Base-by-base conservation (phyloP, 2,113 vertebrate species). In the Lophotis ruficrista region DNA sequence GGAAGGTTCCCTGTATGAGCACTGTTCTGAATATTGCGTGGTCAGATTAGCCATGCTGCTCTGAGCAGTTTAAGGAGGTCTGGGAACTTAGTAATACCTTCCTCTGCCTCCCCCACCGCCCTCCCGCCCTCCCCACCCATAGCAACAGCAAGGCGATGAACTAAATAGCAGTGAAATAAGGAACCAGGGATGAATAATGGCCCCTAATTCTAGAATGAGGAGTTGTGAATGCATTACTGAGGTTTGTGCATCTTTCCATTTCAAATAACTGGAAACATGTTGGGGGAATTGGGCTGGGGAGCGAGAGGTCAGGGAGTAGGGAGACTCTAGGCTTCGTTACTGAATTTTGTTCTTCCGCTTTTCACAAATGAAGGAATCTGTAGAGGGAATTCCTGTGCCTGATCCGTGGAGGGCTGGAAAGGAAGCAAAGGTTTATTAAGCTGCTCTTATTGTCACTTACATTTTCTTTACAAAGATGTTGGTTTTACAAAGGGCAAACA, bases 51-150 rank as follows among this genome's bases (percentile, higher is more conserved):
- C 97, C 96, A 98, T 75, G 98, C 95, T 95, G 95, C 95, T 97
- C 89, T 98, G 98, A 98, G 97, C 98, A 98, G 91, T 98, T 98
- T 98, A 98, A 98, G 97, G 97, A 98, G 95, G 98, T 96, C 97
- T 98, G 96, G 96, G 93, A 97, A 73, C 30, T 69, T 68, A 43
- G 82, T 77, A 58, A 60, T 50, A 50, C 77, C 83, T 94, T 86
- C 76, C 85, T 84, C 62, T 87, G 66, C 41, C 64, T 85, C 33
- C 41, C 58, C 33, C 5, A 0, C 33, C 2, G 4, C 37, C 25
- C 54, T 43, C 31, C 61, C 8, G 0, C 41, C 37, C 69, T 70
- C 43, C 71, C 35, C 91, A 83, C 8, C 18, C 83, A 9, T 58
- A 82, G 83, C 77, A 68, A 33, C 87, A 90, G 93, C 60, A 11